Evolutionary conservation across 1,140 invertebrate species (phyloP), one percentile per base, ranked within the genome.

Genomic region (Dreissena polymorpha): DNA sequence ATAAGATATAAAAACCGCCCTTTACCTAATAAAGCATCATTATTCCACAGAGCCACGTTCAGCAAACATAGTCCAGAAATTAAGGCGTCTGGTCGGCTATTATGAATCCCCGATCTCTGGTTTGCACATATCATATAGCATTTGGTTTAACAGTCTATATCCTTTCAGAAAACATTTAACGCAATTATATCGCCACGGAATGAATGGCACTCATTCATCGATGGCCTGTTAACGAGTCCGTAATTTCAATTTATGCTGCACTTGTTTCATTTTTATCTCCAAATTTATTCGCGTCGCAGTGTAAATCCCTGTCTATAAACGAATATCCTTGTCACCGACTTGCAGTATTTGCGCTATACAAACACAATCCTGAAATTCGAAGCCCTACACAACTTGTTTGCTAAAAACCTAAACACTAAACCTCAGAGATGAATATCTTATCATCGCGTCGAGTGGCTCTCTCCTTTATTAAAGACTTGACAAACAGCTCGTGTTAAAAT

Each of bases 111-210:
- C 0, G 25, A 57, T 68, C 57, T 65, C 10, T 13, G 21, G 51
- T 78, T 78, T 78, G 67, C 53, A 16, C n/a, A 78, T 69, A 78
- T 78, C 76, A 70, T 68, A 39, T 78, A 67, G 50, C 74, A 10
- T 13, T 18, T n/a, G 29, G n/a, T 49, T 39, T 23, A 25, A 50
- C 21, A 63, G 12, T 74, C 55, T 25, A 75, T 65, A 21, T 75
- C 73, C 29, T 18, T 75, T 65, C 23, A 75, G 60, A 39, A 23
- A 60, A 13, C 39, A 64, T 75, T 75, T 65, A 75, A 29, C 55
- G 64, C 55, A 23, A 64, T 75, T 64, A 63, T 68, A 68, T 27
- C 21, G 39, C 57, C 64, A 8, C 25, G 21, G 23, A 27, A 63
- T 75, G 57, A 64, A 75, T 55, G 51, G 50, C 57, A 51, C 29